Percentiles rank a stretch among this genome's conserved stretches.
Conservation (phyloP, 1,140 invertebrate genomes). For the Eriosoma lanigerum region DNA sequence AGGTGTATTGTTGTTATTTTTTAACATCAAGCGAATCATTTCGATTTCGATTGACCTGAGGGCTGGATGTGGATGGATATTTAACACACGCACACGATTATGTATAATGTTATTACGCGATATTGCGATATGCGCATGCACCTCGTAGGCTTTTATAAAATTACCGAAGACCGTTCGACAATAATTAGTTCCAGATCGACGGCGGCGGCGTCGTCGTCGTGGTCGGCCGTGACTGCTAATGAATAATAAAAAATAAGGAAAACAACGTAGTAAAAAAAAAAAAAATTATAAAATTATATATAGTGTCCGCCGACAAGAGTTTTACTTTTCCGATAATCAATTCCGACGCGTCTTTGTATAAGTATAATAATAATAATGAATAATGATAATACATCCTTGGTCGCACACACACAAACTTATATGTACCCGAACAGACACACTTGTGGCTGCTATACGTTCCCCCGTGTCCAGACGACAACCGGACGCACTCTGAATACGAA, state of each 20-base stretch:
- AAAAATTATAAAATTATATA: too few relatives aligned
- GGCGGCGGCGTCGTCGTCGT: not conserved
- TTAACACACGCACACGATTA: not conserved
- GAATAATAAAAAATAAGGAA: not conserved
- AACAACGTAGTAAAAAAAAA: not conserved
- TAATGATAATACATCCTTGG: not conserved
- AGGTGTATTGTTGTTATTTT: too few relatives aligned
- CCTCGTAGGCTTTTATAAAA: not conserved
- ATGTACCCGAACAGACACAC: not conserved
- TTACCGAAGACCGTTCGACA: not conserved
- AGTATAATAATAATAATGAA: not conserved
- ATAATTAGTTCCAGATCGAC: conserved; percentile 10
- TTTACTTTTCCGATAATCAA: conserved; percentile 22
- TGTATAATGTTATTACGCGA: not conserved
- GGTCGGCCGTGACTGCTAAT: not conserved
- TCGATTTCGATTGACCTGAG: too few relatives aligned
- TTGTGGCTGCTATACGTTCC: not conserved
- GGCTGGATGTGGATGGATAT: too few relatives aligned
- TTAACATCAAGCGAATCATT: too few relatives aligned
- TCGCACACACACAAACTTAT: not conserved
- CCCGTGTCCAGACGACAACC: conserved; percentile 13
- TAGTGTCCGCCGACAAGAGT: not conserved
- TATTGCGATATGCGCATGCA: not conserved
- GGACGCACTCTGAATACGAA: conserved; percentile 45
- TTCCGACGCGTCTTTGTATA: not conserved